These are phyloP conservation scores for Anser cygnoides DNA, from an alignment of 2,113 vertebrate species.

Conservation along the genomic window DNA sequence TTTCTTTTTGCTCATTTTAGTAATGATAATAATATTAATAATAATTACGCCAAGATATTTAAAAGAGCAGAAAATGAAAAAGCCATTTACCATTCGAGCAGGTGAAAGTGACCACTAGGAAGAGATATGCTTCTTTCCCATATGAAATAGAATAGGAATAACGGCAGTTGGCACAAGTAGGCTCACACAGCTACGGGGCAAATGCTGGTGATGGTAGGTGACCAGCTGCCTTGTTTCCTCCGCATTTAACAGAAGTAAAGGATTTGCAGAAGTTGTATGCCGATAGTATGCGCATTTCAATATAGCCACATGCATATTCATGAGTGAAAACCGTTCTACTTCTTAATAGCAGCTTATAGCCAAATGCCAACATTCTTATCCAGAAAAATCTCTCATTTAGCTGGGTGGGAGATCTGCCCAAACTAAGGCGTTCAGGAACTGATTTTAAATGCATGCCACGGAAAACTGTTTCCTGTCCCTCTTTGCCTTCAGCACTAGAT, in stretches of 20 bases:
- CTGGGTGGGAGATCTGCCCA: conserved; percentile 62
- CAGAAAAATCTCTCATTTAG: conserved; percentile 64
- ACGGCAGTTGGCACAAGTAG: neutral
- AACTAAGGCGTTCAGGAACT: conserved; percentile 24
- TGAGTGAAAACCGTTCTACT: conserved; percentile 19
- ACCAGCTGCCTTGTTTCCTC: conserved; percentile 13
- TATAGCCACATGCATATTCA: conserved; percentile 62
- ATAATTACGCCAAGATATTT: neutral
- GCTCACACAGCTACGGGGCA: neutral
- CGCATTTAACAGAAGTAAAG: neutral
- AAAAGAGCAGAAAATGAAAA: neutral
- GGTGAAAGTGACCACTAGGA: neutral
- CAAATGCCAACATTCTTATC: conserved; percentile 48
- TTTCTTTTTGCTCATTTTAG: conserved; percentile 6
- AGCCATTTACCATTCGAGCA: neutral
- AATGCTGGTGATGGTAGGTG: neutral
- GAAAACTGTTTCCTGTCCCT: conserved; percentile 35
- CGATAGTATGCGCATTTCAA: conserved; percentile 44
- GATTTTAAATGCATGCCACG: conserved; percentile 43
- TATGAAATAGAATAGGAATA: neutral
- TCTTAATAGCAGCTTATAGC: conserved; percentile 59
- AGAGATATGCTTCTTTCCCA: neutral
- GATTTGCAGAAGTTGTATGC: neutral
- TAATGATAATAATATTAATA: conserved; percentile 21
- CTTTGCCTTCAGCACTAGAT: conserved; percentile 31